Evolutionary conservation across 1,140 invertebrate genomes (phyloP).

Genomic region (Trachymyrmex septentrionalis): DNA sequence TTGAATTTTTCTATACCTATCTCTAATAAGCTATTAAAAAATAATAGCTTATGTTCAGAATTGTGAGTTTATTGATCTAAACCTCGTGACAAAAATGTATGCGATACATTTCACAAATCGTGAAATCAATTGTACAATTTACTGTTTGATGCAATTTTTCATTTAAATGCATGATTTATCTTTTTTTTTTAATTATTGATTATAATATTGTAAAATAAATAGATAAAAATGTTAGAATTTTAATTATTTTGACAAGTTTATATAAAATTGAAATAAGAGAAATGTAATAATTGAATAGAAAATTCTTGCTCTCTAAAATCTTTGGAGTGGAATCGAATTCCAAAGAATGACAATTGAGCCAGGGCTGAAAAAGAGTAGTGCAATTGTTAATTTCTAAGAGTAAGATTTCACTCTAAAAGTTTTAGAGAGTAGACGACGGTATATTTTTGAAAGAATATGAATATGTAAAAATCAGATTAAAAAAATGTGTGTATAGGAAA

Average conservation of each 20-base stretch:
- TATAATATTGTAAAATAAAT: not conserved
- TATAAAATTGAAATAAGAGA: not conserved
- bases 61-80: not conserved
- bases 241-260: not conserved
- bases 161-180: not conserved
- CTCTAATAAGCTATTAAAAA: not conserved
- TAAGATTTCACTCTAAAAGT: too few relatives aligned
- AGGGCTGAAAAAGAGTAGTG: too few relatives aligned
- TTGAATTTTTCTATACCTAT: not conserved
- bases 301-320: not conserved
- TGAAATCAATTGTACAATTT: constrained; percentile 3
- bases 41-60: not conserved
- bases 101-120: not conserved
- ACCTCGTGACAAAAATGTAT: not conserved
- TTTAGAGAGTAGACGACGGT: too few relatives aligned
- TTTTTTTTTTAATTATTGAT: not conserved
- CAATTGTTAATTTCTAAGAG: too few relatives aligned
- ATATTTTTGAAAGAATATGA: not conserved
- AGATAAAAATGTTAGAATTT: not conserved
- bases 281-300: constrained; percentile 5
- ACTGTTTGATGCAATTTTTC: not conserved
- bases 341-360: too few relatives aligned
- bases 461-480: not conserved
- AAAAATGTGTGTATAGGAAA: not conserved
- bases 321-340: too few relatives aligned